Evolutionary conservation across 2,113 vertebrate species (phyloP).

Genomic region (Oncorhynchus nerka): DNA sequence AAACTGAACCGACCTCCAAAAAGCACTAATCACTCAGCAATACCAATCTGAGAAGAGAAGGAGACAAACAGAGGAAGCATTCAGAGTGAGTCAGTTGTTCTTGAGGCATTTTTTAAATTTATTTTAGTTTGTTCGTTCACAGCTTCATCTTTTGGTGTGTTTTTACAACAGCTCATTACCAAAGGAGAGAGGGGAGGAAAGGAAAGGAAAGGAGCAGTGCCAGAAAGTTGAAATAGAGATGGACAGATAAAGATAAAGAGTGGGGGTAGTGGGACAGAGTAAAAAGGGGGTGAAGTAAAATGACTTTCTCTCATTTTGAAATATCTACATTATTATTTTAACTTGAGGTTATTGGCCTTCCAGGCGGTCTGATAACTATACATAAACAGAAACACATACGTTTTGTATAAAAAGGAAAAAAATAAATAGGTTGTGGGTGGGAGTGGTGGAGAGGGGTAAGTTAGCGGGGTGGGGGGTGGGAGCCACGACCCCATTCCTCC

Average conservation of each 20-base stretch:
- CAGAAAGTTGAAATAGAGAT: constrained; percentile 9
- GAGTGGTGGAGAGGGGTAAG: background rate
- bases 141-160: constrained; percentile 68
- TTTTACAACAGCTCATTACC: constrained; percentile 68
- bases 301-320: constrained; percentile 31
- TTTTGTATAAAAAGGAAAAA: constrained; percentile 68
- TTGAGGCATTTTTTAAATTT: constrained; percentile 40
- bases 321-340: constrained; percentile 51
- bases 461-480: background rate
- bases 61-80: background rate
- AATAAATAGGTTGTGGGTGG: constrained; percentile 50
- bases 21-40: too few species aligned
- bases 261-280: constrained; percentile 1
- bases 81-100: constrained; percentile 19
- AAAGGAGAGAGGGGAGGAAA: constrained; percentile 34
- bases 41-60: too few species aligned
- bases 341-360: constrained; percentile 40
- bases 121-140: constrained; percentile 69
- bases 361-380: constrained; percentile 51
- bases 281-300: background rate
- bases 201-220: constrained; percentile 22
- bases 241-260: background rate
- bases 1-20: too few species aligned
- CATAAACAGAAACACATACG: constrained; percentile 52
- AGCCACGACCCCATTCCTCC: constrained; percentile 15